Conservation (phyloP, 2,888 invertebrate species). For the Eupithecia vulgata region DNA sequence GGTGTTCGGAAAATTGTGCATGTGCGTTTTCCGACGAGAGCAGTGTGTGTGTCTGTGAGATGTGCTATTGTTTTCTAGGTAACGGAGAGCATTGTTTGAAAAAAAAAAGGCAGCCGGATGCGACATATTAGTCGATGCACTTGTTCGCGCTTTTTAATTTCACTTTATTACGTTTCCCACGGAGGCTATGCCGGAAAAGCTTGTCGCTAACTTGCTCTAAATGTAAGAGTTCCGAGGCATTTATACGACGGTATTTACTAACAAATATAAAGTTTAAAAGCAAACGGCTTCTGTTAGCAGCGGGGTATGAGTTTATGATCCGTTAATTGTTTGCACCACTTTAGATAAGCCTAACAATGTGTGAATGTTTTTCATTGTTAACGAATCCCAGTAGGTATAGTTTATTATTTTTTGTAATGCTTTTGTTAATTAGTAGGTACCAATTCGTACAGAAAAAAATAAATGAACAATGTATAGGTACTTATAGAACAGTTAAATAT, state of each 20-base stretch:
- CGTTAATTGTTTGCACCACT: conserved; percentile 75
- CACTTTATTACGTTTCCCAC: conserved; percentile 66
- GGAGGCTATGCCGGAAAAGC: conserved; percentile 54
- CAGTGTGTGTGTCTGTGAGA: conserved; percentile 83
- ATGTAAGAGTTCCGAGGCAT: conserved; percentile 44
- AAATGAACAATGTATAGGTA: not conserved
- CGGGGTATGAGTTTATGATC: conserved; percentile 69
- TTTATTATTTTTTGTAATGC: not conserved
- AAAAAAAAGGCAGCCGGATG: conserved; percentile 71
- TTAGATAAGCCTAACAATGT: conserved; percentile 73
- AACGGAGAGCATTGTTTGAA: conserved; percentile 67
- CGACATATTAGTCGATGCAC: conserved; percentile 64
- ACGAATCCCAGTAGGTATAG: not conserved
- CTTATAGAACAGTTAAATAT: not conserved
- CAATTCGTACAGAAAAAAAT: not conserved
- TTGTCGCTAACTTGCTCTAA: conserved; percentile 47
- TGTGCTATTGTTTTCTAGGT: conserved; percentile 84
- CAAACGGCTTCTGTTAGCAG: conserved; percentile 60
- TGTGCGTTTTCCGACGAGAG: conserved; percentile 83
- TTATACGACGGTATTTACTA: conserved; percentile 39
- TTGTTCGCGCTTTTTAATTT: conserved; percentile 69
- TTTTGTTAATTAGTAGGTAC: not conserved
- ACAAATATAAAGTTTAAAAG: conserved; percentile 56
- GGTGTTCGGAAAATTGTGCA: conserved; percentile 84
- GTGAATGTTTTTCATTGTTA: conserved; percentile 43